Percentiles rank a stretch among this genome's conserved stretches.
These are phyloP conservation scores for Trachymyrmex cornetzi DNA, from an alignment of 1,140 invertebrate genomes.

Conservation along the genomic window DNA sequence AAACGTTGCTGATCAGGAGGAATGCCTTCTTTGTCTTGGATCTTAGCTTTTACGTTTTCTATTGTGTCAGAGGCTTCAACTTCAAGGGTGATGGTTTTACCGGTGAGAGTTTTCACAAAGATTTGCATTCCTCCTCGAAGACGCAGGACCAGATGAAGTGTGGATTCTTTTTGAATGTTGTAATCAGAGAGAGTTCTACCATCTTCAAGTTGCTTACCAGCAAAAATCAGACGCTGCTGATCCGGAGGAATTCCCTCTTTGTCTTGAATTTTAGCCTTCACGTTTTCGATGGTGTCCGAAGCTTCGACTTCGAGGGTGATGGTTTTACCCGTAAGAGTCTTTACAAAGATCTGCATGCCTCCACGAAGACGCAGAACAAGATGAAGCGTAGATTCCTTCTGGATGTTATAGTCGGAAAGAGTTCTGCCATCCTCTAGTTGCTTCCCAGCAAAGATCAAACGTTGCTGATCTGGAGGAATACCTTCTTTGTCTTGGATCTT, in stretches of 20 bases:
- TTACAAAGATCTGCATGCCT: conserved; percentile 90
- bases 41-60: conserved; percentile 92
- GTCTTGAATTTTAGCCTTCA: conserved; percentile 92
- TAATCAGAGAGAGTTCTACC: conserved; percentile 89
- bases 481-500: conserved; percentile 92
- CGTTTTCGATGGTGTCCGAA: conserved; percentile 92
- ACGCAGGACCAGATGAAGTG: conserved; percentile 51
- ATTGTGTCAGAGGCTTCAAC: conserved; percentile 92
- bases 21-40: conserved; percentile 90
- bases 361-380: conserved; percentile 54
- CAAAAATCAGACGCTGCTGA: conserved; percentile 91
- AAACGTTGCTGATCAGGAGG: conserved; percentile 90
- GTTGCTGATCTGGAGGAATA: conserved; percentile 91
- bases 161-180: conserved; percentile 88
- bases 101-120: conserved; percentile 91
- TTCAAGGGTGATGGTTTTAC: conserved; percentile 92
- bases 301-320: conserved; percentile 92
- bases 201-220: conserved; percentile 90
- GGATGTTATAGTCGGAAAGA: conserved; percentile 89
- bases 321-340: conserved; percentile 91
- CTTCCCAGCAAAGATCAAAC: conserved; percentile 91
- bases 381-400: conserved; percentile 80
- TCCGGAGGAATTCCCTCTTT: conserved; percentile 90
- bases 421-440: conserved; percentile 90
- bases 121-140: conserved; percentile 87